Evolutionary conservation across 2,888 invertebrate species (phyloP).

Genomic region (Automeris io): DNA sequence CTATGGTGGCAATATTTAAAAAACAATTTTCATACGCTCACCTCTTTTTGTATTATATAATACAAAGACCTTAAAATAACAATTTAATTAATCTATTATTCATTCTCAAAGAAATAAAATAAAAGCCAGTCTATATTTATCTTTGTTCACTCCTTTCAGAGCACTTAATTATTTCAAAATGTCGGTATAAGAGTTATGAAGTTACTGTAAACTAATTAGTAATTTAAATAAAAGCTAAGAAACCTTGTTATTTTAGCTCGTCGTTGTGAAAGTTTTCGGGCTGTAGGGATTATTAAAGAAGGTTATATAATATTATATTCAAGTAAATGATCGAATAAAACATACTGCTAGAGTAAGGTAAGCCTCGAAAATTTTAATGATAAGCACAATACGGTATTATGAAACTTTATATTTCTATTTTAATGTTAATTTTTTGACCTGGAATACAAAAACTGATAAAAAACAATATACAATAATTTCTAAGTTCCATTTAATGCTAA

Average conservation of each 20-base stretch:
- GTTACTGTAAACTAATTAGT: constrained; percentile 7
- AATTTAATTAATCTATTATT: neutral
- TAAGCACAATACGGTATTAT: no score
- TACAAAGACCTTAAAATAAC: neutral
- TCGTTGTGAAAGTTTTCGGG: constrained; percentile 6
- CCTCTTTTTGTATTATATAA: no score
- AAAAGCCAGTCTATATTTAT: neutral
- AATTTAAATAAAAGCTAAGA: constrained; percentile 6
- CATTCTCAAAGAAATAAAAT: neutral
- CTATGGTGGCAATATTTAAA: no score
- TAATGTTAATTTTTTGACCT: no score
- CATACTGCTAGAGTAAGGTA: no score
- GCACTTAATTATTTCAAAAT: constrained; percentile 2
- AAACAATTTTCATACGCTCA: no score
- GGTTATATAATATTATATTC: constrained; percentile 1
- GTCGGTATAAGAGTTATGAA: neutral
- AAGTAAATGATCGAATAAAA: neutral
- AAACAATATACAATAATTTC: no score
- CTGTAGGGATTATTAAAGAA: constrained; percentile 1
- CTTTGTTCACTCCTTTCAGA: neutral
- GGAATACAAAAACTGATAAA: no score
- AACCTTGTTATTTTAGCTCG: constrained; percentile 4
- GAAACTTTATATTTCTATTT: no score
- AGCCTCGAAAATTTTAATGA: no score
- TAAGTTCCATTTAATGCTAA: no score